A percentile compares a stretch with the other conserved stretches of the same genome.
Evolutionary conservation across 2,888 invertebrate species (phyloP).

Genomic region (Drosophila peninsularis): DNA sequence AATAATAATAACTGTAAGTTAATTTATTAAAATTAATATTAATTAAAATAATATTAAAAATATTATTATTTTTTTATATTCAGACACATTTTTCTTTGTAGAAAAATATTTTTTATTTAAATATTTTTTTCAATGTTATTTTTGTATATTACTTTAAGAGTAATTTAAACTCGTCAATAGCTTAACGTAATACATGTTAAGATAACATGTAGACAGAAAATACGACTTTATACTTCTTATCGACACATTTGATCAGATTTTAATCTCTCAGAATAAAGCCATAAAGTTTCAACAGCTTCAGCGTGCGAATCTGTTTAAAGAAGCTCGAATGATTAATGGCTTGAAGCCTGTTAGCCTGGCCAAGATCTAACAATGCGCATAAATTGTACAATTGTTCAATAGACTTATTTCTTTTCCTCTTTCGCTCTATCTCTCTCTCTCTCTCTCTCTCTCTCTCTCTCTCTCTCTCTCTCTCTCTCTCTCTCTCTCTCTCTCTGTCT

Average conservation of each 20-base stretch:
- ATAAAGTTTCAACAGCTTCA: constrained; percentile 30
- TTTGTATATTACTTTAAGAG: no score
- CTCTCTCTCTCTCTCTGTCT: neutral
- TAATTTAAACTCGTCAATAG: no score
- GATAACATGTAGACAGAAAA: no score
- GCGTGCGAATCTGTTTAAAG: constrained; percentile 11
- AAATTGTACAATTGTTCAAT: constrained; percentile 60
- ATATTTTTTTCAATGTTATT: no score
- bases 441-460: neutral
- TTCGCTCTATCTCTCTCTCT: neutral
- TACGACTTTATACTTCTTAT: neutral
- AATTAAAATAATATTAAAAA: no score
- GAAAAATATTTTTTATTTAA: no score
- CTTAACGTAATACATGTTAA: no score
- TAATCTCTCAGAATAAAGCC: constrained; percentile 40
- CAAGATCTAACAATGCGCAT: constrained; percentile 41
- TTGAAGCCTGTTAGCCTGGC: constrained; percentile 16
- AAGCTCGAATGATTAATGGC: constrained; percentile 53
- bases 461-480: neutral
- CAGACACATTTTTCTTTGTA: no score
- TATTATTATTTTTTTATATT: no score
- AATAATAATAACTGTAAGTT: no score
- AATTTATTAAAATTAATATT: no score
- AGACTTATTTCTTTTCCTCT: constrained; percentile 27
- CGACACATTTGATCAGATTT: constrained; percentile 13